Percentiles rank a stretch among this genome's conserved stretches.
These are phyloP conservation scores for Globodera ellingtonae DNA, from an alignment of 1,140 invertebrate species.

Conservation along the genomic window DNA sequence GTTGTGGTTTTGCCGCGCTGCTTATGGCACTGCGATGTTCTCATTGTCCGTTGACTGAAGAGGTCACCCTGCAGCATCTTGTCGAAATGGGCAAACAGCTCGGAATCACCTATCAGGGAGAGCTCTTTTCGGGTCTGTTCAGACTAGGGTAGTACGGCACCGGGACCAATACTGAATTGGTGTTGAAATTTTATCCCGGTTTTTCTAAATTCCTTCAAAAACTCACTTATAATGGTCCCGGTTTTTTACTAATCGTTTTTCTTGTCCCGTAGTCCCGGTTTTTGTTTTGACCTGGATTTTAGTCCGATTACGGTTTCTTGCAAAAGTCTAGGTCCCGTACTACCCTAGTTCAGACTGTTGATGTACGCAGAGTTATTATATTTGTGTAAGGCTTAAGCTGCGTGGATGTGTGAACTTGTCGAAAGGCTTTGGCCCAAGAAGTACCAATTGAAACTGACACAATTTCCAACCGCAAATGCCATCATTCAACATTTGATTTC, in stretches of 20 bases:
- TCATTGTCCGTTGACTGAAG: neutral
- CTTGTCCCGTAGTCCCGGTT: no score
- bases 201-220: no score
- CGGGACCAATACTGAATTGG: no score
- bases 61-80: constrained; percentile 28
- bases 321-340: no score
- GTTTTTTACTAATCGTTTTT: no score
- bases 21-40: constrained; percentile 4
- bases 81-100: constrained; percentile 23
- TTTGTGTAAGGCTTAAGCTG: constrained; percentile 39
- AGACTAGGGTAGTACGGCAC: no score
- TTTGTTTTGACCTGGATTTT: no score
- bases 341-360: no score
- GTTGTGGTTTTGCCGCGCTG: constrained; percentile 28
- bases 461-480: constrained; percentile 19
- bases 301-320: no score
- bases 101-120: constrained; percentile 33
- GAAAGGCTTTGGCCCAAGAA: constrained; percentile 18
- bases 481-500: constrained; percentile 25
- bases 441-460: neutral
- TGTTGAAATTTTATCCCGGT: no score
- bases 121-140: constrained; percentile 44
- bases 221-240: no score
- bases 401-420: constrained; percentile 43
- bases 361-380: constrained; percentile 18